Conservation (phyloP, 2,797 vertebrate species). For the Fratercula arctica region DNA sequence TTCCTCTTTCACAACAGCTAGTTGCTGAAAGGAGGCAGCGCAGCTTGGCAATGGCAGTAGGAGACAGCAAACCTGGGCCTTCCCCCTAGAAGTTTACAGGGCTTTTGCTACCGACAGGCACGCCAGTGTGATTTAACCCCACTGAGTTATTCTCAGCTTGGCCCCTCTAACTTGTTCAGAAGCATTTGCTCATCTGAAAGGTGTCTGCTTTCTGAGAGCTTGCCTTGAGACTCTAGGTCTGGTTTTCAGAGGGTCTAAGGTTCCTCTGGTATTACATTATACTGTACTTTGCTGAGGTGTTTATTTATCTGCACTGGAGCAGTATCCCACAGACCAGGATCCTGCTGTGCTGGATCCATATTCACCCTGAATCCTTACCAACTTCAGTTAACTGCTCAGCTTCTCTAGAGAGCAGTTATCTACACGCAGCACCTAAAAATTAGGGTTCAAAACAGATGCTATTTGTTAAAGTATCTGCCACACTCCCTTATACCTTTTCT, state of each 20-base stretch:
- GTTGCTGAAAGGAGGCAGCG: constrained; percentile 31
- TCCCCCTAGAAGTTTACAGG: not conserved
- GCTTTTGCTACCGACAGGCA: not conserved
- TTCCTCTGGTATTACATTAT: not conserved
- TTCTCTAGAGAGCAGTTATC: not conserved
- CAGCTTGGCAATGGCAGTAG: not conserved
- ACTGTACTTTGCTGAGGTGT: not conserved
- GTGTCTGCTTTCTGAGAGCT: not conserved
- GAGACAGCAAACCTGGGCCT: constrained; percentile 21
- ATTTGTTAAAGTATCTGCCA: not conserved
- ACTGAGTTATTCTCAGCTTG: not conserved
- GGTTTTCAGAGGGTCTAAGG: not conserved
- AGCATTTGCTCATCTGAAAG: not conserved
- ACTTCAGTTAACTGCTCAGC: not conserved
- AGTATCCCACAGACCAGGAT: not conserved
- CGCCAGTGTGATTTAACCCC: not conserved
- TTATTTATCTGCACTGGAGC: not conserved
- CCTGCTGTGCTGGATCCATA: not conserved
- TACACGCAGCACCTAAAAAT: not conserved
- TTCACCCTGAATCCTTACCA: not conserved
- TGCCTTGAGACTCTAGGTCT: not conserved
- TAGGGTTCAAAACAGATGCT: not conserved
- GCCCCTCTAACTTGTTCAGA: not conserved
- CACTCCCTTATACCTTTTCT: not conserved
- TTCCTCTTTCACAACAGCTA: constrained; percentile 51